Evolutionary conservation across 1,140 invertebrate species (phyloP), one percentile per base, ranked within the genome.

Genomic region (Coenobita brevimanus): DNA sequence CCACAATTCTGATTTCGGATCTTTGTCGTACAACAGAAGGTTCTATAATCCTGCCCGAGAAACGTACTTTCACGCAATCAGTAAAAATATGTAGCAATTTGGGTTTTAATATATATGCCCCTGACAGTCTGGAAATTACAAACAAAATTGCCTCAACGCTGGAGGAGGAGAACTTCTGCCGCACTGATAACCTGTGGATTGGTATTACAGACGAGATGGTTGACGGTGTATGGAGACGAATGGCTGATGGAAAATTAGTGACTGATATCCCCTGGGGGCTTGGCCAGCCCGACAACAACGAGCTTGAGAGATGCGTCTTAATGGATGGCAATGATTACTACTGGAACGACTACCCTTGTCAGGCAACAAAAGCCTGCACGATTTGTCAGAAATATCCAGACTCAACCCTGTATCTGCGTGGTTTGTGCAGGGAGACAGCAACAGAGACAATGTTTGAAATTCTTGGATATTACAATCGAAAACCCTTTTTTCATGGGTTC

Each of bases 401-500:
- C 27, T n/a, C n/a, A 6, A 54, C 75, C 1, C 62, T 86, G 13
- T 86, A 67, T 36, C 54, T 86, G 6, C 33, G 84, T 33, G 84
- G 84, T 6, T 33, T 50, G 0, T 86, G 84, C 27, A 41, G 43
- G 43, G 84, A 57, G 2, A 10, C 30, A 21, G 0, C 24, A 30
- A 79, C 84, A 3, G 76, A 79, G 60, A 87, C 46, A 8, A 87
- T 80, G 76, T 80, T 81, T 60, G 85, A 87, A 73, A 33, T 87
- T 4, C 57, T 80, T 8, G 85, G 78, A 8, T 81, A 81, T 17
- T 41, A 17, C 30, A 36, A 0, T 0, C 60, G n/a, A 3, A 81
- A 80, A 17, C 85, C 85, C 3, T 87, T 71, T 36, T 87, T 87
- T 41, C 85, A 87, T 50, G 85, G 85, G 2, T 87, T 73, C 62